Evolutionary conservation across 2,888 invertebrate genomes (phyloP).

Genomic region (Caenorhabditis doughertyi): DNA sequence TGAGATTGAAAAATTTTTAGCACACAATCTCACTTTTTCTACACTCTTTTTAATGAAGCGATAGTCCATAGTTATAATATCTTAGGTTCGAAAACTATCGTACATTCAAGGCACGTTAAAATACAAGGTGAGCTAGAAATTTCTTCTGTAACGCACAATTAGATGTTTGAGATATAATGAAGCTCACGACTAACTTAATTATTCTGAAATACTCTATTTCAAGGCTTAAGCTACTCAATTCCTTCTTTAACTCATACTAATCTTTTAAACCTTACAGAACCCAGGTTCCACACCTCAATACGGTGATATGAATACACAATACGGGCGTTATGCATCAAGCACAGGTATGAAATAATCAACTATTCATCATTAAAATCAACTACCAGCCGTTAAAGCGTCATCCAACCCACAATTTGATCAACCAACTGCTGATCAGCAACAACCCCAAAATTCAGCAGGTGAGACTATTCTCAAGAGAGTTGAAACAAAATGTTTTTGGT

Average conservation of each 20-base stretch:
- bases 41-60: too few relatives aligned
- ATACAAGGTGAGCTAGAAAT: constrained; percentile 46
- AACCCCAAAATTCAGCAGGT: constrained; percentile 43
- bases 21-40: too few relatives aligned
- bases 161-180: background rate
- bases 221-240: constrained; percentile 25
- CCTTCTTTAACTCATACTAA: background rate
- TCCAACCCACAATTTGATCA: constrained; percentile 62
- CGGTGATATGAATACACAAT: constrained; percentile 69
- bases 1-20: background rate
- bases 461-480: background rate
- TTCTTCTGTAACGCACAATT: constrained; percentile 19
- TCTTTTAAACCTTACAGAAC: constrained; percentile 35
- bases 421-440: constrained; percentile 53
- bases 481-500: background rate
- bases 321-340: constrained; percentile 63
- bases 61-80: constrained; percentile 46
- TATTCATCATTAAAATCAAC: constrained; percentile 10
- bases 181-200: constrained; percentile 49
- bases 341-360: constrained; percentile 43
- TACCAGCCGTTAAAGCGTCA: constrained; percentile 47
- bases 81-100: constrained; percentile 59
- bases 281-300: constrained; percentile 66
- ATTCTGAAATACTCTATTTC: constrained; percentile 3
- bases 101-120: constrained; percentile 53